These are phyloP conservation scores for Stramonita haemastoma DNA, from an alignment of 2,888 invertebrate species.

Conservation along the genomic window DNA sequence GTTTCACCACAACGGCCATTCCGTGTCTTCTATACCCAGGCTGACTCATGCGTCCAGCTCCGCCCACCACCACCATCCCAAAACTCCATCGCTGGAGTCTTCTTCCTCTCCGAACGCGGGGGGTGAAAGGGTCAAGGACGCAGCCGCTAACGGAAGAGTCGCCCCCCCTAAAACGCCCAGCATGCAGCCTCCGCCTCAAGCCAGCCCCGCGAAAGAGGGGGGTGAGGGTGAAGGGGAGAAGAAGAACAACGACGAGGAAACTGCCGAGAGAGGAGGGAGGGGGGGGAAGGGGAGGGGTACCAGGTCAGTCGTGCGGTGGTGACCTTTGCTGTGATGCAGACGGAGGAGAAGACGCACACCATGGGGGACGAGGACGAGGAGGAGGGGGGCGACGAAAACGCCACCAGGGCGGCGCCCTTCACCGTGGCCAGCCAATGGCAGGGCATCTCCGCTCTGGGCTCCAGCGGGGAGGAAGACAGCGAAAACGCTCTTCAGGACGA, in stretches of 20 bases:
- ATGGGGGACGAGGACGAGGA: constrained; percentile 68
- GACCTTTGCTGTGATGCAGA: constrained; percentile 69
- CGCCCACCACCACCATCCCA: neutral
- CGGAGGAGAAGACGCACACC: constrained; percentile 71
- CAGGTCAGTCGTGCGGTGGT: constrained; percentile 63
- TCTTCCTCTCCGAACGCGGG: neutral
- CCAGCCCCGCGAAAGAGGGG: constrained; percentile 14
- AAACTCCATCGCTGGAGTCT: neutral
- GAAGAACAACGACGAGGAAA: too few relatives aligned
- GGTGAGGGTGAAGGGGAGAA: constrained; percentile 15
- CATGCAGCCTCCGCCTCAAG: neutral
- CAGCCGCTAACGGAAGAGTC: neutral
- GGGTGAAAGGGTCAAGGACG: neutral
- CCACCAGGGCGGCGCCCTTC: constrained; percentile 79
- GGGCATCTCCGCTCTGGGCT: constrained; percentile 90
- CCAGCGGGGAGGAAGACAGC: constrained; percentile 85
- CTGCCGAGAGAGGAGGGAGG: neutral
- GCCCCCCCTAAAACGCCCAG: neutral
- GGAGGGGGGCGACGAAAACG: constrained; percentile 73
- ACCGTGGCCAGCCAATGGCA: constrained; percentile 97
- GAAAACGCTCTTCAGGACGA: constrained; percentile 51
- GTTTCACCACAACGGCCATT: neutral
- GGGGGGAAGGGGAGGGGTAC: constrained; percentile 31
- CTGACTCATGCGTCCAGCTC: neutral
- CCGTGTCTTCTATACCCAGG: constrained; percentile 14